Evolutionary conservation across 2,888 invertebrate species (phyloP).

Genomic region (Tipula vernalis): DNA sequence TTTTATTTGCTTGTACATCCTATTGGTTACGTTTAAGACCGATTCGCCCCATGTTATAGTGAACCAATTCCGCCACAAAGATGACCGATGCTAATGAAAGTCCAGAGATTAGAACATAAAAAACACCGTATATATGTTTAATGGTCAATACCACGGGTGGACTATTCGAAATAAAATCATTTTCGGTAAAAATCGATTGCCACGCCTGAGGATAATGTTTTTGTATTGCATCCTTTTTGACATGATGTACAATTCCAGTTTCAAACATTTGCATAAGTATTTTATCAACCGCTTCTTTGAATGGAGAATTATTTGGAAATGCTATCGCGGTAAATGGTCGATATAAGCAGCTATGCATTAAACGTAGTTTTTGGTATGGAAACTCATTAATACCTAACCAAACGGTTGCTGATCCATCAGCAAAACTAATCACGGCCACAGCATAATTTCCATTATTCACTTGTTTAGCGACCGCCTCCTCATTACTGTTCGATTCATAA

Average conservation of each 20-base stretch:
- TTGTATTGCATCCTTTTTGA: background rate
- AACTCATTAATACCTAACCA: background rate
- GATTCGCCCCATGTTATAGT: background rate
- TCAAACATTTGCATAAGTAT: background rate
- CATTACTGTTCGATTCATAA: background rate
- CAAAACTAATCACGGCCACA: background rate
- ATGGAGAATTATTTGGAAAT: conserved; percentile 10
- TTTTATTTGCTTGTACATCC: background rate
- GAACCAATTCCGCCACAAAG: background rate
- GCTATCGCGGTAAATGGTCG: background rate
- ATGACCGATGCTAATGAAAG: background rate
- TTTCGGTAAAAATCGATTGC: background rate
- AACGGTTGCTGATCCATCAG: background rate
- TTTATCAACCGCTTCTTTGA: background rate
- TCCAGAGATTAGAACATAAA: background rate
- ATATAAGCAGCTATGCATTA: conserved; percentile 8
- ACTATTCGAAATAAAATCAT: background rate
- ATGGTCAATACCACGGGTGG: background rate
- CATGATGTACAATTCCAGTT: background rate
- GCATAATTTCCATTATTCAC: background rate
- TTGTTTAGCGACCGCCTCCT: background rate
- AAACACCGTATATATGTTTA: conserved; percentile 6
- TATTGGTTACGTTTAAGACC: background rate
- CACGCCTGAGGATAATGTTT: background rate
- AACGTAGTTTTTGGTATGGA: background rate